phyloP scores from a whole-genome alignment of 2,113 vertebrate genomes.

The Peromyscus californicus region DNA sequence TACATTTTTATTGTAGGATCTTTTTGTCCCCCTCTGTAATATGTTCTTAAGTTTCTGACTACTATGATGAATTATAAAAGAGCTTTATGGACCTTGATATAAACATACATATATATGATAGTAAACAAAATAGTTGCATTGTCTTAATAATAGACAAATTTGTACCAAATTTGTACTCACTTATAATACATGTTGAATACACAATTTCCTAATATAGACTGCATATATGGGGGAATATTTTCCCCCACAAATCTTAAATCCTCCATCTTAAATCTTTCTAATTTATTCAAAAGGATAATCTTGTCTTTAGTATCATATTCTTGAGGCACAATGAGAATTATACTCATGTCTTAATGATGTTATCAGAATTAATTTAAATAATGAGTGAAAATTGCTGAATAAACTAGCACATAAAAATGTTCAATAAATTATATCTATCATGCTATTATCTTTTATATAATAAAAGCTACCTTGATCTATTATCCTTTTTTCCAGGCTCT shows the following conservation, averaged over 20 bases:
- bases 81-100: not conserved
- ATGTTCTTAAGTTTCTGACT: not conserved
- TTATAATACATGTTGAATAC: not conserved
- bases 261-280: not conserved
- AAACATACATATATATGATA: too few species aligned
- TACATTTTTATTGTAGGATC: not conserved
- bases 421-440: constrained; percentile 68
- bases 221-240: not conserved
- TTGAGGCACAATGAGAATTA: constrained; percentile 39
- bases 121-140: not conserved
- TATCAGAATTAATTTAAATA: constrained; percentile 75
- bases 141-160: not conserved
- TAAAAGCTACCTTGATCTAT: constrained; percentile 42
- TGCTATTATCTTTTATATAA: constrained; percentile 60
- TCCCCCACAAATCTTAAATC: too few species aligned
- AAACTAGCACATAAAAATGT: constrained; percentile 52
- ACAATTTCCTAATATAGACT: not conserved
- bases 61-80: not conserved
- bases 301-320: constrained; percentile 35
- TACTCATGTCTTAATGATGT: constrained; percentile 60
- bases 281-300: constrained; percentile 57
- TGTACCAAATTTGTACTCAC: not conserved
- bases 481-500: constrained; percentile 41
- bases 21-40: not conserved
- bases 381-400: constrained; percentile 68